phyloP scores from a whole-genome alignment of 1,140 invertebrate genomes.

The Melanaphis sacchari region DNA sequence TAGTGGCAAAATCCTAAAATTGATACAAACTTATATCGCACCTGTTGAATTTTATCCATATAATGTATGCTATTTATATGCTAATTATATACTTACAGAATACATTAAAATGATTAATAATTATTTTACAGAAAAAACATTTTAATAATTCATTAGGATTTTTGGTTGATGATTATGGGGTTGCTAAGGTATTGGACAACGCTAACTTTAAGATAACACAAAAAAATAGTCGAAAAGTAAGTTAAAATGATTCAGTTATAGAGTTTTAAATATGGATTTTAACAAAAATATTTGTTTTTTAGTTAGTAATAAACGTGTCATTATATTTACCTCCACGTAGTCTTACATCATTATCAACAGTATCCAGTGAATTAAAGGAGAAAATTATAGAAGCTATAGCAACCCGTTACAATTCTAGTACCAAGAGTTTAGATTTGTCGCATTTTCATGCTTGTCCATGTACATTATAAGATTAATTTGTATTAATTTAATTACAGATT shows the following conservation, averaged over 20 bases:
- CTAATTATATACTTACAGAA: background rate
- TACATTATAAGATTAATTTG: background rate
- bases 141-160: slow-evolving; percentile 45
- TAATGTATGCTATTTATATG: background rate
- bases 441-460: slow-evolving; percentile 26
- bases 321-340: background rate
- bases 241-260: background rate
- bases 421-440: slow-evolving; percentile 40
- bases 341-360: slow-evolving; percentile 13
- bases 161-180: slow-evolving; percentile 40
- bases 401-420: slow-evolving; percentile 40
- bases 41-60: slow-evolving; percentile 32
- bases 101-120: background rate
- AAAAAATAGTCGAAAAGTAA: slow-evolving; percentile 38
- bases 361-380: slow-evolving; percentile 16
- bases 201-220: slow-evolving; percentile 46
- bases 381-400: slow-evolving; percentile 45
- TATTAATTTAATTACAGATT: background rate
- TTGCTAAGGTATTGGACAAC: slow-evolving; percentile 34
- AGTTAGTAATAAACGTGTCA: slow-evolving; percentile 31
- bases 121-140: slow-evolving; percentile 38
- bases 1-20: slow-evolving; percentile 41
- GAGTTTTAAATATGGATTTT: background rate
- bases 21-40: slow-evolving; percentile 46
- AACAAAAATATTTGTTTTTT: background rate